These are phyloP conservation scores for Euzetes globulus DNA, from an alignment of 2,888 invertebrate species.

Conservation along the genomic window DNA sequence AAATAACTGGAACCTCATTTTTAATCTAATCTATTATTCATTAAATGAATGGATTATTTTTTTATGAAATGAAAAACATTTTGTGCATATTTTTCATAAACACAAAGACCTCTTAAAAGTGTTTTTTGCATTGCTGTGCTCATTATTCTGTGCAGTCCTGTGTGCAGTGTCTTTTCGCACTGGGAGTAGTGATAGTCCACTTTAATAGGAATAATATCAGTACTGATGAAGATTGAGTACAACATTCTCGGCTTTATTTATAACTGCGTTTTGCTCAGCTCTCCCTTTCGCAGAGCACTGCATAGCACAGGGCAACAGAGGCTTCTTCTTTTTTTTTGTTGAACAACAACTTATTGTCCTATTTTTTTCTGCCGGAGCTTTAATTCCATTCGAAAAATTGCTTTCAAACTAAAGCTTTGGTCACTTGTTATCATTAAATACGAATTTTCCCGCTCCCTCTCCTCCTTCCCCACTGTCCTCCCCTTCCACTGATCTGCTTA, in stretches of 20 bases:
- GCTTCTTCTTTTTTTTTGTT: background rate
- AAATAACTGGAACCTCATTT: too few species aligned
- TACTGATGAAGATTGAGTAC: constrained; percentile 5
- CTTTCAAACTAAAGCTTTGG: constrained; percentile 11
- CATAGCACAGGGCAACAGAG: background rate
- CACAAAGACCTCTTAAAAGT: too few species aligned
- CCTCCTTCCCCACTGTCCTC: too few species aligned
- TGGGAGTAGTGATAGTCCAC: background rate
- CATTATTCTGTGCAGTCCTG: background rate
- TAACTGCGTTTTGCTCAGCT: background rate
- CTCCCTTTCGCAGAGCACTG: background rate
- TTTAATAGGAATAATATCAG: background rate
- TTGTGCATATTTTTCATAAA: too few species aligned
- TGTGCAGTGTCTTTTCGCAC: background rate
- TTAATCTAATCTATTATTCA: too few species aligned
- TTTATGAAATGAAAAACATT: too few species aligned
- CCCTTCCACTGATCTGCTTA: too few species aligned
- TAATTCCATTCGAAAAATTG: constrained; percentile 4
- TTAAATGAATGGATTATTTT: too few species aligned
- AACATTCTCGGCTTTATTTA: constrained; percentile 1
- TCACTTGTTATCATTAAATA: constrained; percentile 17
- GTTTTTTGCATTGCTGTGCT: too few species aligned
- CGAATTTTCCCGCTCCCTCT: background rate
- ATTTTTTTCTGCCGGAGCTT: background rate
- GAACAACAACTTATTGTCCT: constrained; percentile 1